Conservation (phyloP, 2,797 vertebrate genomes). For the Trichosurus vulpecula region DNA sequence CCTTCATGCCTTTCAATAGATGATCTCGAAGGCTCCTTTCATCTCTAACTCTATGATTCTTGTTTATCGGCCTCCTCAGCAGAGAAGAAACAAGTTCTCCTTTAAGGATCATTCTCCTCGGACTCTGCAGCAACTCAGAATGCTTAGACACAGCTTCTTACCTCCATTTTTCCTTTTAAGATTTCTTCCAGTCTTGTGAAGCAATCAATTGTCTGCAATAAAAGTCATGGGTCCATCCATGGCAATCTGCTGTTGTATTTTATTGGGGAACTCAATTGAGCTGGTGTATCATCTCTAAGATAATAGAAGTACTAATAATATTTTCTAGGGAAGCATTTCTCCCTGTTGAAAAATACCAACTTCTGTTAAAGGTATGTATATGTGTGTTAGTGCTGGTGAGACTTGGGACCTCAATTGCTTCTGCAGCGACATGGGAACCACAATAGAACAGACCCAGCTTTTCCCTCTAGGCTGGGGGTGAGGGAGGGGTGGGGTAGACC, state of each 20-base stretch:
- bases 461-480: neutral
- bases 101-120: neutral
- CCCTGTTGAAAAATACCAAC: constrained; percentile 63
- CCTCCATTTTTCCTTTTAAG: constrained; percentile 43
- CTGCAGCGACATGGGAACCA: neutral
- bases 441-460: neutral
- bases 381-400: constrained; percentile 71
- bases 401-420: constrained; percentile 51
- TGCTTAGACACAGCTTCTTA: neutral
- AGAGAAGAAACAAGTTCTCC: neutral
- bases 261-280: constrained; percentile 52
- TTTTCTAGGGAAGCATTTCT: constrained; percentile 66
- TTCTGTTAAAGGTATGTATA: constrained; percentile 62
- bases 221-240: constrained; percentile 57
- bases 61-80: neutral
- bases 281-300: constrained; percentile 51
- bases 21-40: neutral
- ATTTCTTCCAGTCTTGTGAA: constrained; percentile 55
- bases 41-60: neutral
- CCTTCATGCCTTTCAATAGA: neutral
- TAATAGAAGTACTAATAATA: constrained; percentile 68
- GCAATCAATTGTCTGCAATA: constrained; percentile 52
- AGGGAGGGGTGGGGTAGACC: accelerated
- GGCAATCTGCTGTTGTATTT: constrained; percentile 69
- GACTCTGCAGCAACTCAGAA: neutral